Evolutionary conservation across 2,113 vertebrate species (phyloP), one percentile per base, ranked within the genome.

Genomic region (Solenodon paradoxus): DNA sequence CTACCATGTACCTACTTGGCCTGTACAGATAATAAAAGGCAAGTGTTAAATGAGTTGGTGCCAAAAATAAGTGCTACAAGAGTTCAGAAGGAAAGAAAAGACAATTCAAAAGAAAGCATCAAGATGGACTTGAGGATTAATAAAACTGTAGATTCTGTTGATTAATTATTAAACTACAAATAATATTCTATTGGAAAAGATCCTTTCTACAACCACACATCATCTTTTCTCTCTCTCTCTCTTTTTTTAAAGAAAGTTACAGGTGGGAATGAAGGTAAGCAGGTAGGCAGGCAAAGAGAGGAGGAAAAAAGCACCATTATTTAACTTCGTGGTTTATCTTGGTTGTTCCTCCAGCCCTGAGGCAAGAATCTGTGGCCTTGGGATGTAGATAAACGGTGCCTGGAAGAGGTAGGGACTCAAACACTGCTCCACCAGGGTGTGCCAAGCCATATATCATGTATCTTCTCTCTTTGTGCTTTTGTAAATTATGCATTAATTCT

Each of bases 401-500:
- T n/a, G n/a, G n/a, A n/a, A n/a, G n/a, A n/a, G n/a, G n/a, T n/a
- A n/a, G n/a, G n/a, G n/a, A n/a, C n/a, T n/a, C n/a, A n/a, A n/a
- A n/a, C n/a, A n/a, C n/a, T n/a, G n/a, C n/a, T n/a, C n/a, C n/a
- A n/a, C n/a, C n/a, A n/a, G n/a, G n/a, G n/a, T n/a, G n/a, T n/a
- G n/a, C n/a, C n/a, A n/a, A n/a, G n/a, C 9, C 38, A 66, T 28
- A 49, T 7, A 49, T 64, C 9, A n/a, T 66, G 1, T 69, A 26
- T 82, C 45, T 88, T 87, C 35, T 64, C 75, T 81, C 77, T 72
- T 88, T 79, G 17, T 96, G 40, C 63, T 69, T 82, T 90, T n/a
- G n/a, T n/a, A n/a, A 69, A 69, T 69, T 69, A 40, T 69, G 35
- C 9, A 22, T 69, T 69, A 69, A 61, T 28, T 61, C n/a, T 61